phyloP scores from a whole-genome alignment of 1,140 invertebrate species.

The Bombus balteatus region DNA sequence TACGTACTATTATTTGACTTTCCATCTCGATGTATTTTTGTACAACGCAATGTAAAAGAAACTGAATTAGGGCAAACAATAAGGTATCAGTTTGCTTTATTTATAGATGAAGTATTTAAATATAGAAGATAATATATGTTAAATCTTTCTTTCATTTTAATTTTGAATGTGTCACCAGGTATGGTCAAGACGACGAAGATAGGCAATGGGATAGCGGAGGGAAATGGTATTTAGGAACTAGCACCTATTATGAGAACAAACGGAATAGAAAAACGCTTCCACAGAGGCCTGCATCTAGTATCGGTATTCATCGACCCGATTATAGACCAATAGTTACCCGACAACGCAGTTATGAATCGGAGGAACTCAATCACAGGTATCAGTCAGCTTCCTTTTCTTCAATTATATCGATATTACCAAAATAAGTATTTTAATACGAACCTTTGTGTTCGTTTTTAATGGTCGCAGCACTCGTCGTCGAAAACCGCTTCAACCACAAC shows the following conservation, averaged over 20 bases:
- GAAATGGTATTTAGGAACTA: conserved; percentile 74
- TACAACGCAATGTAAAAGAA: neutral
- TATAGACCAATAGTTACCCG: conserved; percentile 77
- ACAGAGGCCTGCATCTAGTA: conserved; percentile 79
- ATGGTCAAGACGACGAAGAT: conserved; percentile 86
- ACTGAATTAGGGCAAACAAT: neutral
- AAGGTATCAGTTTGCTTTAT: neutral
- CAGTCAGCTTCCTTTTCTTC: too few species aligned
- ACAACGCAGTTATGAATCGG: conserved; percentile 79
- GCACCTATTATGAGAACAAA: conserved; percentile 78
- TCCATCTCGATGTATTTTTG: too few species aligned
- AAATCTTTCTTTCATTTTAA: neutral
- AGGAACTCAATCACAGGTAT: conserved; percentile 78
- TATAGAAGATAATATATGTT: too few species aligned
- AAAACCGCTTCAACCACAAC: conserved; percentile 74
- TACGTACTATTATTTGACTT: neutral
- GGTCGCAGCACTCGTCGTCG: conserved; percentile 70
- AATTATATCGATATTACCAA: neutral
- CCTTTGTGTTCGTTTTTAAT: conserved; percentile 55
- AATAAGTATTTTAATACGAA: too few species aligned
- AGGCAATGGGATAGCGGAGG: conserved; percentile 88
- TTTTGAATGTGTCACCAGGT: conserved; percentile 72
- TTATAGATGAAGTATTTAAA: neutral
- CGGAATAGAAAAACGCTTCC: conserved; percentile 79
- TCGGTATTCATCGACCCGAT: conserved; percentile 76